Conservation (phyloP, 2,888 invertebrate species). For the Limenitis camilla region DNA sequence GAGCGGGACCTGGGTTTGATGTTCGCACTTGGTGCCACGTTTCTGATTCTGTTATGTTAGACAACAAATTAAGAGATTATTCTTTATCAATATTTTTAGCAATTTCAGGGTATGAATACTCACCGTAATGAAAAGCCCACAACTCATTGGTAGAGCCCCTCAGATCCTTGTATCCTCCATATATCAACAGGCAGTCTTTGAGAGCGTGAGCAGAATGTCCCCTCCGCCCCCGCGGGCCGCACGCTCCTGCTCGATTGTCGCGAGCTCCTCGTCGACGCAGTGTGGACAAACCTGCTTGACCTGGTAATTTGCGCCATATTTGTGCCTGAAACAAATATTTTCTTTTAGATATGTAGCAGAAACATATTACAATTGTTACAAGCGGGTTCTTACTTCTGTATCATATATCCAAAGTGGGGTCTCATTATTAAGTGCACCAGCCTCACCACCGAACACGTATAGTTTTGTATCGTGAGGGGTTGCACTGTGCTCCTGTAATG, state of each 20-base stretch:
- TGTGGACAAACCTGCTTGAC: conserved; percentile 70
- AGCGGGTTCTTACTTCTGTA: conserved; percentile 72
- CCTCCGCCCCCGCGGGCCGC: conserved; percentile 82
- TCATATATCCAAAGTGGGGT: conserved; percentile 91
- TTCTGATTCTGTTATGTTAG: conserved; percentile 78
- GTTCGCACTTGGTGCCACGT: conserved; percentile 80
- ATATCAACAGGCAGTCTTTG: conserved; percentile 85
- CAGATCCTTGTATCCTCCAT: conserved; percentile 91
- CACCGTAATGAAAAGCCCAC: conserved; percentile 92
- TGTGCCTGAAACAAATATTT: conserved; percentile 32
- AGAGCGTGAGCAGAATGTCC: conserved; percentile 89
- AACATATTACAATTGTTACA: neutral
- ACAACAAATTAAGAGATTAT: neutral
- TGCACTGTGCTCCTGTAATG: conserved; percentile 88
- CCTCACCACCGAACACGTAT: conserved; percentile 91
- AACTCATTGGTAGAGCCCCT: conserved; percentile 88
- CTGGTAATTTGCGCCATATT: conserved; percentile 71
- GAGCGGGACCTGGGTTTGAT: conserved; percentile 72
- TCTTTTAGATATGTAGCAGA: neutral
- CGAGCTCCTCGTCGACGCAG: conserved; percentile 28
- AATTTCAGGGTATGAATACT: conserved; percentile 11
- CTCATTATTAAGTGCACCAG: conserved; percentile 84
- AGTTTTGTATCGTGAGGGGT: conserved; percentile 84
- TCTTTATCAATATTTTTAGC: neutral
- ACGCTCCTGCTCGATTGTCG: conserved; percentile 55